Evolutionary conservation across 2,113 vertebrate species (phyloP).

Genomic region (Spermophilus dauricus): DNA sequence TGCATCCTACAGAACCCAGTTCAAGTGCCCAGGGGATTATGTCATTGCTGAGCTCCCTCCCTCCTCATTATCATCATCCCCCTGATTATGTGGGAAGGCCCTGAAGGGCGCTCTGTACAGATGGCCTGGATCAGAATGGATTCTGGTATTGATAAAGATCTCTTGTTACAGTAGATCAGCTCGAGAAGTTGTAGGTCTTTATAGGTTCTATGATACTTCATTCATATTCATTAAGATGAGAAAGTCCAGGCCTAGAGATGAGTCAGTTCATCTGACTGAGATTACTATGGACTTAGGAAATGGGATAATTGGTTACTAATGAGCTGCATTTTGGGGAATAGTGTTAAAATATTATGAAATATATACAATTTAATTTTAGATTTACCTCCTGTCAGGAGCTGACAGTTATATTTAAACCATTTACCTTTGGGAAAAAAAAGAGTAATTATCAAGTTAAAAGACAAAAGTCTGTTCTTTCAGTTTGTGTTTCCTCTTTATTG

Average conservation of each 20-base stretch:
- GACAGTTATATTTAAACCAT: conserved; percentile 4
- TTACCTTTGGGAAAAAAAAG: conserved; percentile 27
- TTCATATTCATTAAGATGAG: background rate
- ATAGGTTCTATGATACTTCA: background rate
- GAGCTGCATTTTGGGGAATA: background rate
- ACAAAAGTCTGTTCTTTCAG: background rate
- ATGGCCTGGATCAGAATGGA: background rate
- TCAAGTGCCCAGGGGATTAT: background rate
- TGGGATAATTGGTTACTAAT: conserved; percentile 62
- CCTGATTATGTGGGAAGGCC: background rate
- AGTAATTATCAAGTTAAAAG: background rate
- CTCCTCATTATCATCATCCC: background rate
- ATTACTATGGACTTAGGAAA: background rate
- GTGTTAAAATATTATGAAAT: conserved; percentile 13
- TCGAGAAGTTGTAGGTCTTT: background rate
- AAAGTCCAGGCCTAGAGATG: background rate
- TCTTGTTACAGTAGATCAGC: background rate
- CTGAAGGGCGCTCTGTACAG: background rate
- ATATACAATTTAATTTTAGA: conserved; percentile 8
- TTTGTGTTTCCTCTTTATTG: background rate
- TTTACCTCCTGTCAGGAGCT: background rate
- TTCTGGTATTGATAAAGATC: background rate
- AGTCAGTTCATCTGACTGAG: background rate
- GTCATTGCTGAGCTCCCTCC: background rate
- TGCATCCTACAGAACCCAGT: background rate